phyloP scores from a whole-genome alignment of 2,888 invertebrate species.

The Apomyelois bistriatella region DNA sequence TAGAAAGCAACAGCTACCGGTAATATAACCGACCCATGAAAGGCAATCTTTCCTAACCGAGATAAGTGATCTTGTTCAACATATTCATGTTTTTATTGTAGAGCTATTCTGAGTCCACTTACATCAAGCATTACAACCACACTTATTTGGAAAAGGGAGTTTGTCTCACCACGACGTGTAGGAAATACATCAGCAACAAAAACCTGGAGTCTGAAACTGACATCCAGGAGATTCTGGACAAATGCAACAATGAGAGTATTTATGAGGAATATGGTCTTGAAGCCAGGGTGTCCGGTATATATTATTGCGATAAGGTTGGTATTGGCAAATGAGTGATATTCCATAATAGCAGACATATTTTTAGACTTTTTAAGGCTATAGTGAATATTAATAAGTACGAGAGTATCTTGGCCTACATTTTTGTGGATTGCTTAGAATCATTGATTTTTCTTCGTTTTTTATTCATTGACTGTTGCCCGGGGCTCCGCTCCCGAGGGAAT shows the following conservation, averaged over 20 bases:
- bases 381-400: too few relatives aligned
- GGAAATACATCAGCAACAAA: slow-evolving; percentile 28
- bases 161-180: slow-evolving; percentile 53
- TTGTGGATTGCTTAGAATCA: too few relatives aligned
- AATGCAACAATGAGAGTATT: slow-evolving; percentile 56
- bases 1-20: too few relatives aligned
- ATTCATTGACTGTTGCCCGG: too few relatives aligned
- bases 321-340: neutral
- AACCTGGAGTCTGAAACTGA: slow-evolving; percentile 29
- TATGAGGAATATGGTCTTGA: slow-evolving; percentile 17
- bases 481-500: too few relatives aligned
- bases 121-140: slow-evolving; percentile 63
- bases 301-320: neutral
- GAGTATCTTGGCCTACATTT: too few relatives aligned
- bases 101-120: slow-evolving; percentile 37
- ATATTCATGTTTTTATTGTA: slow-evolving; percentile 28
- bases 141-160: slow-evolving; percentile 62
- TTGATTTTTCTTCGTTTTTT: too few relatives aligned
- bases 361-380: neutral
- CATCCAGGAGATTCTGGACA: slow-evolving; percentile 44
- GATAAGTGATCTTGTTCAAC: neutral
- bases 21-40: too few relatives aligned
- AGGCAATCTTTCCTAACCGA: too few relatives aligned
- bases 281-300: neutral
- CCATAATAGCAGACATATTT: neutral